Percentiles rank a stretch among this genome's conserved stretches.
Evolutionary conservation across 2,113 vertebrate genomes (phyloP).

Genomic region (Dipodomys merriami): DNA sequence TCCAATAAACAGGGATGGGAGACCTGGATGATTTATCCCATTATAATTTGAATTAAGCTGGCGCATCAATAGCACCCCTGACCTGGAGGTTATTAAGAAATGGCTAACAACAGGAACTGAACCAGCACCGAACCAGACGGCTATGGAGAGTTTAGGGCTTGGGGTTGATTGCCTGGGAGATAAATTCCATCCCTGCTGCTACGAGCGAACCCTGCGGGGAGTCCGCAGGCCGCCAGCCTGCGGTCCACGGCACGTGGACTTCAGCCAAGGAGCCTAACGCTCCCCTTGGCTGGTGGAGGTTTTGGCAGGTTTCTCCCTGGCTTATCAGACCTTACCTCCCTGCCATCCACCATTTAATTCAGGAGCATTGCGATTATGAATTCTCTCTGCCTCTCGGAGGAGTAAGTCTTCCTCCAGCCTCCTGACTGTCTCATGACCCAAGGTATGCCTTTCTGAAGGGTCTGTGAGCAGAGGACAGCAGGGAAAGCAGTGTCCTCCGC

Average conservation of each 20-base stretch:
- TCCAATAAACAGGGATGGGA: slow-evolving; percentile 65
- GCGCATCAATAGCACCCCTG: slow-evolving; percentile 56
- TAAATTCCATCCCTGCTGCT: neutral
- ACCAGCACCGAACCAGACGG: neutral
- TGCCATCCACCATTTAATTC: neutral
- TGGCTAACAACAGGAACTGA: neutral
- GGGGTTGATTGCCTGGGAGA: neutral
- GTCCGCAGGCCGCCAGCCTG: neutral
- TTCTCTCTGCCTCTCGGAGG: neutral
- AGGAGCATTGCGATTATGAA: neutral
- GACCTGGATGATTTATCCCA: slow-evolving; percentile 50
- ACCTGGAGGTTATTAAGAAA: slow-evolving; percentile 56
- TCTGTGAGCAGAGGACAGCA: accelerated
- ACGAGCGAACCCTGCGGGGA: accelerated
- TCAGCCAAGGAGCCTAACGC: accelerated
- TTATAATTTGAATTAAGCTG: slow-evolving; percentile 66
- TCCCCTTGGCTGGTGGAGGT: accelerated
- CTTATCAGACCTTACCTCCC: accelerated
- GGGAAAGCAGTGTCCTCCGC: accelerated
- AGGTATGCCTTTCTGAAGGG: neutral
- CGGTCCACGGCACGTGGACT: accelerated
- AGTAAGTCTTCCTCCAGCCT: no score
- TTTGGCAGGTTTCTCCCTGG: accelerated
- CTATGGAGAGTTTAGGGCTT: neutral
- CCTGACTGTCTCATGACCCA: neutral